Conservation (phyloP, 1,140 invertebrate species). For the Tyrophagus putrescentiae region DNA sequence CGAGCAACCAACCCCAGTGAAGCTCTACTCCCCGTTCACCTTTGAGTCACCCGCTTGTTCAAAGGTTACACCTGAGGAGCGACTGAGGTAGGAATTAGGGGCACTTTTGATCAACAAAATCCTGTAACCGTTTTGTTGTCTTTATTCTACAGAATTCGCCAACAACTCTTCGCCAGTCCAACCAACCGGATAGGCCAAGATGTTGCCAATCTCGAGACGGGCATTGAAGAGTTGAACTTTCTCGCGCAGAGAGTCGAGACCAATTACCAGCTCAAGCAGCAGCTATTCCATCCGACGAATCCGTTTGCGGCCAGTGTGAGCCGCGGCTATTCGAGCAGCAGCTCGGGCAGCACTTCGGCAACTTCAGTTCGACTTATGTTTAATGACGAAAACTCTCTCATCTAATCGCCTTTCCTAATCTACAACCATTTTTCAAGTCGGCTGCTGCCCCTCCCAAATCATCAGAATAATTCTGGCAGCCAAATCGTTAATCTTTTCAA, state of each 20-base stretch:
- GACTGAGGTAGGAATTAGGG: conserved; percentile 5
- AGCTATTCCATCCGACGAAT: no score
- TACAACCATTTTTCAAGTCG: neutral
- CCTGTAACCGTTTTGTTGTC: no score
- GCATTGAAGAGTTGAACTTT: conserved; percentile 15
- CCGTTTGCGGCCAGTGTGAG: no score
- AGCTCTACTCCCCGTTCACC: conserved; percentile 25
- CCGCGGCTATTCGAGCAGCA: no score
- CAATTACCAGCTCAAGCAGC: neutral
- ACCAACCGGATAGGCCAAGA: conserved; percentile 18
- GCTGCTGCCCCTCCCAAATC: no score
- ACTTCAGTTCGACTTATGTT: no score
- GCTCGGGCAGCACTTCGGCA: no score
- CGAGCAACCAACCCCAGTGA: conserved; percentile 22
- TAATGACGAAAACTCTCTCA: neutral
- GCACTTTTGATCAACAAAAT: conserved; percentile 6
- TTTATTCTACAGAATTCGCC: neutral
- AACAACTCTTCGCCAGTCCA: conserved; percentile 22
- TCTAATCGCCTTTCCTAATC: neutral
- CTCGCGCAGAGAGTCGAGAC: neutral
- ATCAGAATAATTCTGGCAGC: no score
- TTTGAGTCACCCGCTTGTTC: conserved; percentile 24
- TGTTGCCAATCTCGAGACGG: conserved; percentile 16
- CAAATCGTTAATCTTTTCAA: no score
- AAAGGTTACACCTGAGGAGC: neutral